phyloP scores from a whole-genome alignment of 2,888 invertebrate genomes.

The Miltochrista miniata region DNA sequence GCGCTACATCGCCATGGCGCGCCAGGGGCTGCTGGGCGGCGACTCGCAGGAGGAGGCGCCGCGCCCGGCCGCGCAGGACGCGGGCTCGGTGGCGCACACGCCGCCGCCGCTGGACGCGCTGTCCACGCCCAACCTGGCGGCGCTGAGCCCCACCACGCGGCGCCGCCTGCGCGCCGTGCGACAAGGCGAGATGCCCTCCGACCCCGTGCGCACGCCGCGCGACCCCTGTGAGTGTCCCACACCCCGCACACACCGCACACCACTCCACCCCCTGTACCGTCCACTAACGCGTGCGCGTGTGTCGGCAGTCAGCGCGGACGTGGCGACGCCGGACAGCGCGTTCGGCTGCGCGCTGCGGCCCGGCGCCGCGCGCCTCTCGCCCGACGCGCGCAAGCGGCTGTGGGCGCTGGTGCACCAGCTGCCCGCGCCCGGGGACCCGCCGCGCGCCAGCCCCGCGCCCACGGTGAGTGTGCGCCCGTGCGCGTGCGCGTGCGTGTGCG shows the following conservation, averaged over 20 bases:
- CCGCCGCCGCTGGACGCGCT: slow-evolving; percentile 65
- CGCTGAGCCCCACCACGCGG: slow-evolving; percentile 66
- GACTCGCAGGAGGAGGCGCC: slow-evolving; percentile 74
- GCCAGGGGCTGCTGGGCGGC: slow-evolving; percentile 68
- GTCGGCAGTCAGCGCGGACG: slow-evolving; percentile 48
- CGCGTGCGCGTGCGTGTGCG: background rate
- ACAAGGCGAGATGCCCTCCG: slow-evolving; percentile 73
- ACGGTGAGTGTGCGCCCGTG: too few relatives aligned
- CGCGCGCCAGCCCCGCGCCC: slow-evolving; percentile 6
- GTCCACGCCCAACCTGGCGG: slow-evolving; percentile 64
- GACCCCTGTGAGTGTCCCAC: slow-evolving; percentile 66
- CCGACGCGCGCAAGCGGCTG: slow-evolving; percentile 66
- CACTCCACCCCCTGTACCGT: background rate
- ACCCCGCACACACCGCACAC: background rate
- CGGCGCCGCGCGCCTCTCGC: slow-evolving; percentile 61
- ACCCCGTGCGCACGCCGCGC: slow-evolving; percentile 65
- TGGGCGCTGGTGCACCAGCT: slow-evolving; percentile 66
- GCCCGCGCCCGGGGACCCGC: slow-evolving; percentile 46
- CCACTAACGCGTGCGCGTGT: background rate
- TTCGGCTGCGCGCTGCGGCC: slow-evolving; percentile 72
- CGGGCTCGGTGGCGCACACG: too few relatives aligned
- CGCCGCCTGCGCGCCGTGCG: slow-evolving; percentile 66
- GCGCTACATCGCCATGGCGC: slow-evolving; percentile 78
- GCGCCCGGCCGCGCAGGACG: slow-evolving; percentile 39
- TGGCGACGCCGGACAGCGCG: slow-evolving; percentile 70